Conservation (phyloP, 2,113 vertebrate species). For the Crotalus viridis region DNA sequence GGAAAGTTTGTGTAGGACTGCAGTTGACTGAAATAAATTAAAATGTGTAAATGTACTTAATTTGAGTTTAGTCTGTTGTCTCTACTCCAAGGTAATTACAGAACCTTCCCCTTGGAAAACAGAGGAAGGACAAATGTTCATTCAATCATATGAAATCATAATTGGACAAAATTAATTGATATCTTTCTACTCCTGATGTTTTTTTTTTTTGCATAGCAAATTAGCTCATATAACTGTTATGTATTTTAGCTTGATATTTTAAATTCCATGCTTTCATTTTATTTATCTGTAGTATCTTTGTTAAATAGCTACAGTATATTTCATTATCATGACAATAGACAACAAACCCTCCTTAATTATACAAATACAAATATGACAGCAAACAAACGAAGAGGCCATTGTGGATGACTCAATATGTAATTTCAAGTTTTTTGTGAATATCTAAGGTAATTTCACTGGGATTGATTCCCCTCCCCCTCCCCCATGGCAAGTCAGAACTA, state of each 20-base stretch:
- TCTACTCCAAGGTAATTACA: not conserved
- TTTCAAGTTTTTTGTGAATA: not conserved
- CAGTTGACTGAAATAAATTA: not conserved
- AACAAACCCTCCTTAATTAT: not conserved
- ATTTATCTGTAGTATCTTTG: not conserved
- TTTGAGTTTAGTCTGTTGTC: not conserved
- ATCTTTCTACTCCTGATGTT: not conserved
- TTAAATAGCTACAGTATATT: not conserved
- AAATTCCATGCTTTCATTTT: not conserved
- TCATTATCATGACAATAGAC: not conserved
- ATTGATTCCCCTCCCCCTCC: no score
- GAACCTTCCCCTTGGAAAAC: not conserved
- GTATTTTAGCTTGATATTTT: not conserved
- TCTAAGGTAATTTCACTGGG: not conserved
- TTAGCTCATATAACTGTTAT: not conserved
- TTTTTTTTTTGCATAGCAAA: not conserved
- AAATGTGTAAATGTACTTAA: not conserved
- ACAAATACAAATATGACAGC: not conserved
- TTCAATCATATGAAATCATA: conserved; percentile 9
- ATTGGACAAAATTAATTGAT: conserved; percentile 19
- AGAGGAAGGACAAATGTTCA: not conserved
- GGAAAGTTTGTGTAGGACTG: not conserved
- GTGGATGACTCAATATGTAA: not conserved
- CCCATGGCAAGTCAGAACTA: not conserved
- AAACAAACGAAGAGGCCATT: not conserved